Evolutionary conservation across 2,888 invertebrate genomes (phyloP).

Genomic region (Eilema caniola): DNA sequence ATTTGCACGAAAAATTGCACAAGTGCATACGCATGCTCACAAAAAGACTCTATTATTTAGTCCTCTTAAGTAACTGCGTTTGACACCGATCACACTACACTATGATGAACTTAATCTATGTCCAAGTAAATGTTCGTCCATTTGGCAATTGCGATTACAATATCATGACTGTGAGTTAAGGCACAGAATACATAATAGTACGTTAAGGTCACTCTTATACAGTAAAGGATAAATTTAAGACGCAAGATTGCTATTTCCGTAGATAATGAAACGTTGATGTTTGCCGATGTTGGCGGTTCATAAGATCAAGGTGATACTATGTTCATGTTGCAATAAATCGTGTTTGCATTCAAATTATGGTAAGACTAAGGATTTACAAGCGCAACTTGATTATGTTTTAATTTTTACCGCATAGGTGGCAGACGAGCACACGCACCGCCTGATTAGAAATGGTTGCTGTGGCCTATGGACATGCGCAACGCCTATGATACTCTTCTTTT

Average conservation of each 20-base stretch:
- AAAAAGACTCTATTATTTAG: no score
- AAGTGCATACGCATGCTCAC: no score
- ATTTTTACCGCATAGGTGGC: no score
- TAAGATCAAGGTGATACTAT: conserved; percentile 6
- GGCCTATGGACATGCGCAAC: no score
- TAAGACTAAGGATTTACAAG: not conserved
- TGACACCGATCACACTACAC: no score
- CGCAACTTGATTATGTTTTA: not conserved
- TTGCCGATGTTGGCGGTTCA: not conserved
- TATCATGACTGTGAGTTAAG: no score
- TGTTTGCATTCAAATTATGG: conserved; percentile 1
- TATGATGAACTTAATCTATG: not conserved
- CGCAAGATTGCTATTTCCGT: not conserved
- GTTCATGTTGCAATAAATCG: conserved; percentile 1
- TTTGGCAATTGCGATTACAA: not conserved
- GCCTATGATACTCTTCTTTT: no score
- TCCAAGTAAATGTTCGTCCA: not conserved
- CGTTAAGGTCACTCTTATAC: not conserved
- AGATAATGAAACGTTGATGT: not conserved
- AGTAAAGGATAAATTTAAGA: not conserved
- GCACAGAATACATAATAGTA: not conserved
- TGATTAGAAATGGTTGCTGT: no score
- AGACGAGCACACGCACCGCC: no score
- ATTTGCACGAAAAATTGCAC: no score
- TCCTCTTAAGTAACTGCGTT: no score